Conservation (phyloP, 2,888 invertebrate species). For the Drosophila maculinotata region DNA sequence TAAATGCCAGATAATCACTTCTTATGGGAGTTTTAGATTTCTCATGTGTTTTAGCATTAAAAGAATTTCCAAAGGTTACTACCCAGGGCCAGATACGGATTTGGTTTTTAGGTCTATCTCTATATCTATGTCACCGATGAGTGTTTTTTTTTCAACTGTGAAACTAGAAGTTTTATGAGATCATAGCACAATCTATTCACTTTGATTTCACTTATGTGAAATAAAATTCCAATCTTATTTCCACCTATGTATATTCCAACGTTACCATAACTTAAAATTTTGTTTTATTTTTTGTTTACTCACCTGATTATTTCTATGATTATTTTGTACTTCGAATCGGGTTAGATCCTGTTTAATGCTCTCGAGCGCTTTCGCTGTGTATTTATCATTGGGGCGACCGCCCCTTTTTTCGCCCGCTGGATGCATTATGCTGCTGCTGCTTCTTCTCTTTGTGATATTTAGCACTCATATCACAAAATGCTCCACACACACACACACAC, state of each 20-base stretch:
- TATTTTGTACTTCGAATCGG: constrained; percentile 85
- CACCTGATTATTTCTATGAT: constrained; percentile 85
- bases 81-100: too few relatives aligned
- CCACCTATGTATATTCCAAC: too few relatives aligned
- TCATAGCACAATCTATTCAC: too few relatives aligned
- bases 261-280: neutral
- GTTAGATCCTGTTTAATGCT: constrained; percentile 85
- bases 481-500: constrained; percentile 31
- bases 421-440: constrained; percentile 83
- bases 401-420: constrained; percentile 86
- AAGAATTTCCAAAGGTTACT: too few relatives aligned
- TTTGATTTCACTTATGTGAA: too few relatives aligned
- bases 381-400: constrained; percentile 85
- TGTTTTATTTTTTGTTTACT: constrained; percentile 31
- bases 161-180: too few relatives aligned
- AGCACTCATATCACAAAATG: constrained; percentile 85
- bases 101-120: too few relatives aligned
- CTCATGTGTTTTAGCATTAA: too few relatives aligned
- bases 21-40: too few relatives aligned
- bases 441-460: constrained; percentile 80
- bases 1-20: constrained; percentile 7
- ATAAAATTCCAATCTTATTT: too few relatives aligned
- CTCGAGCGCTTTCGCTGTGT: constrained; percentile 85
- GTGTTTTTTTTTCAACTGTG: too few relatives aligned
- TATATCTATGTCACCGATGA: too few relatives aligned